Evolutionary conservation across 1,140 invertebrate genomes (phyloP), one percentile per base, ranked within the genome.

Genomic region (Sycophila sp.): DNA sequence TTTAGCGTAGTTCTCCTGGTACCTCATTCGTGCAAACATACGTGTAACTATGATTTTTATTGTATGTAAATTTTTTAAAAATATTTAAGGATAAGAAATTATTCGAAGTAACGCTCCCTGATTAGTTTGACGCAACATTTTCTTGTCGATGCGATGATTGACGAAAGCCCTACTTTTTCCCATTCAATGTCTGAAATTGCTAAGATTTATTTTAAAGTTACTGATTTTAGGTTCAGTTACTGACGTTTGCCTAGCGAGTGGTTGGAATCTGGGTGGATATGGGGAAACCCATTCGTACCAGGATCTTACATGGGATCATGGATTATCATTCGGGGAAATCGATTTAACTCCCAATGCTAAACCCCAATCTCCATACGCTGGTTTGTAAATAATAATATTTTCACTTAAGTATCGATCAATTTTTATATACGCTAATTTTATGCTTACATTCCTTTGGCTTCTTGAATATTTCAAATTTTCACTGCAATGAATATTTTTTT

Each of bases 321-420:
- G 69, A 28, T 34, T 79, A 19, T 75, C 68, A 2, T 67, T 82
- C 10, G 80, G 78, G 10, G 80, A 82, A 63, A n/a, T n/a, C n/a
- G n/a, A n/a, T n/a, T n/a, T n/a, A n/a, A n/a, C n/a, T n/a, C n/a
- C n/a, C n/a, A n/a, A n/a, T n/a, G n/a, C n/a, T n/a, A n/a, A n/a
- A n/a, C n/a, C n/a, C n/a, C n/a, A n/a, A n/a, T n/a, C n/a, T n/a
- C n/a, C n/a, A n/a, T n/a, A n/a, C n/a, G n/a, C n/a, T n/a, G n/a
- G n/a, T n/a, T n/a, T n/a, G n/a, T n/a, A n/a, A n/a, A n/a, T n/a
- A n/a, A n/a, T n/a, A n/a, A n/a, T n/a, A n/a, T n/a, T n/a, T n/a
- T n/a, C n/a, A n/a, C n/a, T n/a, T n/a, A n/a, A n/a, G n/a, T n/a
- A n/a, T n/a, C n/a, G n/a, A n/a, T n/a, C n/a, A n/a, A n/a, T n/a